Base-by-base conservation (phyloP, 2,888 invertebrate genomes). In the Dinocampus coccinellae region DNA sequence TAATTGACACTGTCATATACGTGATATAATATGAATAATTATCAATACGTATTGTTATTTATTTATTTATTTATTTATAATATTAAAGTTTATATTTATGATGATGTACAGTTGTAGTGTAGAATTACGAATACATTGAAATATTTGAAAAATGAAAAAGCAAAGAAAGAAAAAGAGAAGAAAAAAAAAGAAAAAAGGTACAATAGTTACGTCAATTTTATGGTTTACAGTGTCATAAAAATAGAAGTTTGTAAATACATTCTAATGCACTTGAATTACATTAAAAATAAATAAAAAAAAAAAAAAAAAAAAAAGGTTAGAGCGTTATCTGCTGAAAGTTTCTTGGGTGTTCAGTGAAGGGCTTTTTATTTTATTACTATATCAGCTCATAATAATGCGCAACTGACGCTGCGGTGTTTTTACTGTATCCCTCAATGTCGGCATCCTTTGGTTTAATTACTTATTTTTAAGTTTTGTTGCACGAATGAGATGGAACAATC, bases 361-460 rank as follows among this genome's bases (percentile, higher is more conserved):
- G 84, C 83, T 82, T 84, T 84, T 84, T 83, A 83, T 84, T 85
- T 81, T 83, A 83, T 81, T 82, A 82, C 81, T 80, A 80, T 82
- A 80, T 83, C 81, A 78, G 79, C 77, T 79, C 78, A 79, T 68
- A 53, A 67, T 82, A 85, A 84, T 80, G 81, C 82, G 78, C 81
- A 82, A 81, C 81, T 80, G 82, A 73, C 72, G 39, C 20, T 57
- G 80, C 81, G 82, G 82, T 86, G 83, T 87, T 86, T 86, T 84
- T 85, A 84, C 84, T 83, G 81, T 67, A 67, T 22, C 80, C 77
- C n/a, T n/a, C 82, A 78, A 80, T 80, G 85, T 83, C 86, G 86
- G 86, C 84, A 80, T 82, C 85, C 85, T 87, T 87, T 87, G 85
- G 83, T 85, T 86, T 85, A 87, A 87, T 87, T 86, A 86, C 83